Conservation (phyloP, 2,797 vertebrate species). For the Zonotrichia albicollis region DNA sequence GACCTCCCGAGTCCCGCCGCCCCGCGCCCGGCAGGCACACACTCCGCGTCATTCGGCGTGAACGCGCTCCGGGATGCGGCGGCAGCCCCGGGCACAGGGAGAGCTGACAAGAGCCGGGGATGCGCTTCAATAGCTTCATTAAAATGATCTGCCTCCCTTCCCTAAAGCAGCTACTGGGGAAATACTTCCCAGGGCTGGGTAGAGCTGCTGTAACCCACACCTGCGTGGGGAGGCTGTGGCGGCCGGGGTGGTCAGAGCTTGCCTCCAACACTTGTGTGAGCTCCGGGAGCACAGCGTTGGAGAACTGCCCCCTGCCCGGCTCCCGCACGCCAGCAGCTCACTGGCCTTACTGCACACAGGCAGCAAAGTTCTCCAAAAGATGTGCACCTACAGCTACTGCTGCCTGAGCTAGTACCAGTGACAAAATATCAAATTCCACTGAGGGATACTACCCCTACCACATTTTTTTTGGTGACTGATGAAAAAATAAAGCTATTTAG, state of each 20-base stretch:
- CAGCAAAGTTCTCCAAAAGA: not conserved
- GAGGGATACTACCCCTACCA: not conserved
- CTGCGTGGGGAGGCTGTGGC: not conserved
- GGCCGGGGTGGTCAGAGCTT: not conserved
- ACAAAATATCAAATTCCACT: not conserved
- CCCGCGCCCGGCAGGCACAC: not conserved
- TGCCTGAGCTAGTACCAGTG: not conserved
- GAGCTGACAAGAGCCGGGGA: not conserved
- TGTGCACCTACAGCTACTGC: not conserved
- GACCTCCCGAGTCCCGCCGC: not conserved
- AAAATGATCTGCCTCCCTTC: not conserved
- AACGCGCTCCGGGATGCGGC: not conserved
- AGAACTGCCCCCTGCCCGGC: rapidly evolving
- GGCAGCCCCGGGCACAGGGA: not conserved
- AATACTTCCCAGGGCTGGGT: not conserved
- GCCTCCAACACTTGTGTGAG: rapidly evolving
- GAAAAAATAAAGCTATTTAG: not conserved
- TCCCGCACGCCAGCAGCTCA: not conserved
- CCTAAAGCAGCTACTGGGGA: not conserved
- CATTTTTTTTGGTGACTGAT: not conserved
- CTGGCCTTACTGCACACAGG: not conserved
- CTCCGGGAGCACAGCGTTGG: not conserved
- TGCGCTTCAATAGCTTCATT: not conserved
- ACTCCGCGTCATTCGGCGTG: rapidly evolving
- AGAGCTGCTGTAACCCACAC: not conserved